Base-by-base conservation (phyloP, 2,113 vertebrate species). In the Myrmophylax atrothorax region DNA sequence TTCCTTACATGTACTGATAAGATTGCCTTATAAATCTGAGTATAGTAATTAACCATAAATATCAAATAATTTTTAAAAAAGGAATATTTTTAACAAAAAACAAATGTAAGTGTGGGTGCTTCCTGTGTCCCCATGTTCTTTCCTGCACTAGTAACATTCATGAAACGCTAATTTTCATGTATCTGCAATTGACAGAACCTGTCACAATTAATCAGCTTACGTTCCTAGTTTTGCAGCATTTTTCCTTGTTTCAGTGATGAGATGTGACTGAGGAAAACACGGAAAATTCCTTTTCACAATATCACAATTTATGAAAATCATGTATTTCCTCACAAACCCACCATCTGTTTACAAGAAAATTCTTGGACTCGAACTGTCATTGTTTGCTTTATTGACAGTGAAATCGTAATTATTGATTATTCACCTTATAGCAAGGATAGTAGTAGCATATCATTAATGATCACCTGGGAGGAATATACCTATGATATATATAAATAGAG, bases 181-280 rank as follows among this genome's bases (percentile, higher is more conserved):
- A 96, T 60, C 82, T 97, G 56, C 73, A 95, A 67, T 97, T 97
- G 97, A 90, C 89, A 96, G 84, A 93, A 82, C 40, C 76, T 96
- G 77, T 96, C 92, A 90, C 69, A 91, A 78, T 89, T 80, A 92
- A 37, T 96, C 90, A 87, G 38, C 44, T 78, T 93, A 38, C 19
- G 1, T 90, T 87, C 52, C 26, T 77, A 35, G n/a, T 85, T 97
- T 94, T 72, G 53, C 50, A 90, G 58, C 11, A 3, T 89, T 83
- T 33, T 52, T 88, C 38, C 44, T 60, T 17, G 77, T 87, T 97
- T 90, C 89, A 95, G 74, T 94, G 53, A 80, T 70, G 19, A 33
- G 62, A 79, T 90, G 44, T 68, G 62, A 73, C 52, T 90, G 38
- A 94, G 78, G 35, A 89, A 89, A 87, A 28, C 49, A 63, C 33